Evolutionary conservation across 2,797 vertebrate species (phyloP), one percentile per base, ranked within the genome.

Genomic region (Cuculus canorus): DNA sequence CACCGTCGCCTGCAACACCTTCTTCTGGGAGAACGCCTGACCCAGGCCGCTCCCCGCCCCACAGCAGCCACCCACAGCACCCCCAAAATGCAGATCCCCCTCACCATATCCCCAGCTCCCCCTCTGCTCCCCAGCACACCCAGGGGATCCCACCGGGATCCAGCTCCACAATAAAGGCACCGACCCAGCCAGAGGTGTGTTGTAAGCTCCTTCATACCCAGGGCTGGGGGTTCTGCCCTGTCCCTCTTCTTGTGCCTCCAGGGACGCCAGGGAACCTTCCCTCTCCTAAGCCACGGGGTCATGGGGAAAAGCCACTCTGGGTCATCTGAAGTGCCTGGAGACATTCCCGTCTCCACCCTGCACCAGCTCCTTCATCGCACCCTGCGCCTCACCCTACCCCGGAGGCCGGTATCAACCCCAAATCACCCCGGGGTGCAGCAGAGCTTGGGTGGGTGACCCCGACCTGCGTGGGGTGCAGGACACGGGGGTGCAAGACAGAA

Each of bases 1-100:
- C 93, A 99, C 99, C 1, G 98, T 99, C 87, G 98, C 98, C 82
- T 99, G 99, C 96, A 99, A 99, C 92, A 98, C 98, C 1, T 99
- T 99, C 97, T 99, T 99, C 94, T 97, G 98, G 87, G 98, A 98
- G 93, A 97, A 96, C 33, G 97, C 97, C 56, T 98, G 97, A 98
- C 72, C 21, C 21, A 8, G 5, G n/a, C 6, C 4, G 0, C 6
- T 28, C 35, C 10, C 43, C 35, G 25, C 6, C 19, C 78, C 2
- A 6, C 41, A 28, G 59, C 48, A 61, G 64, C 68, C 8, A 0
- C 41, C 45, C n/a, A 3, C 2, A 4, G 43, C 8, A 2, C 17
- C 50, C 82, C 79, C 82, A 5, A 60, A 76, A 68, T 0, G 30
- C 94, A 48, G 70, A 82, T 27, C 16, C 17, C 35, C 15, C 7